Percentiles rank a stretch among this genome's conserved stretches.
These are phyloP conservation scores for Hoplostethus mediterraneus DNA, from an alignment of 2,797 vertebrate genomes.

Conservation along the genomic window DNA sequence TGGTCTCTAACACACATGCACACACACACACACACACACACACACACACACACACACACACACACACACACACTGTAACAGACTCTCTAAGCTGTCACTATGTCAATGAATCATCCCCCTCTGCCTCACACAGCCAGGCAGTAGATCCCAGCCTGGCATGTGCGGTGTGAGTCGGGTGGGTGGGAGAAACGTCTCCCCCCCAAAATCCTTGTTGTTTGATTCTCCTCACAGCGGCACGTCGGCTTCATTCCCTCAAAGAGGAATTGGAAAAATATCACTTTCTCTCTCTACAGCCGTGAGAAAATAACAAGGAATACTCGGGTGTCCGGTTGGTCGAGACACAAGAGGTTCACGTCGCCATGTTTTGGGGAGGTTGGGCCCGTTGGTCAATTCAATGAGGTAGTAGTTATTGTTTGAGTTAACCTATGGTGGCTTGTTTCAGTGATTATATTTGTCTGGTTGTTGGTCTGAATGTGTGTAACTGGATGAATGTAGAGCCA, in stretches of 20 bases:
- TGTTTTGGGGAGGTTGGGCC: too few species aligned
- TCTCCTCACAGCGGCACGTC: background rate
- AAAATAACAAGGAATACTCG: too few species aligned
- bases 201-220: constrained; percentile 4
- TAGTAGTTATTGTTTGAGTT: too few species aligned
- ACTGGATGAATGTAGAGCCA: too few species aligned
- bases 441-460: too few species aligned
- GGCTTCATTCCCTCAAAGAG: constrained; percentile 15
- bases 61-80: constrained; percentile 37
- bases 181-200: constrained; percentile 22
- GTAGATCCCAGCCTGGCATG: constrained; percentile 19
- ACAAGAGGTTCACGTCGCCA: too few species aligned
- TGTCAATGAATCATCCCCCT: constrained; percentile 62
- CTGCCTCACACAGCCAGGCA: constrained; percentile 49
- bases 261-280: too few species aligned
- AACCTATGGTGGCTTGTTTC: too few species aligned
- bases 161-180: constrained; percentile 3
- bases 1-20: constrained; percentile 45
- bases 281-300: too few species aligned
- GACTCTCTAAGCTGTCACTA: constrained; percentile 57
- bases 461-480: too few species aligned
- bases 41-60: constrained; percentile 1
- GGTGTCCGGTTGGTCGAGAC: too few species aligned
- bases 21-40: constrained; percentile 3
- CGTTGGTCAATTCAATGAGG: too few species aligned